Conservation (phyloP, 2,113 vertebrate species). For the Alethe diademata region DNA sequence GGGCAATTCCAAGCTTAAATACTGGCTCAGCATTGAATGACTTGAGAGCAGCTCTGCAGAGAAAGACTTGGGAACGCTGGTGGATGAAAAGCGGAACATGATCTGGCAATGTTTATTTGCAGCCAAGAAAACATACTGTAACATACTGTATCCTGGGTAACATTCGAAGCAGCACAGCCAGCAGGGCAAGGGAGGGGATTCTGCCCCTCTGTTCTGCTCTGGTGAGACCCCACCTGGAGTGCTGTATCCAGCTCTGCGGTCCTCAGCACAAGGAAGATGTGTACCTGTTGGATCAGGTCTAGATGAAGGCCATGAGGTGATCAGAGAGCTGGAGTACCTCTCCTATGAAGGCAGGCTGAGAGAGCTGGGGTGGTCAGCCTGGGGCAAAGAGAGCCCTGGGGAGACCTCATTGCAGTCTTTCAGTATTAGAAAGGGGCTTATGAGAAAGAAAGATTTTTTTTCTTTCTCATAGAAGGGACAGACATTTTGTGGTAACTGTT, state of each 20-base stretch:
- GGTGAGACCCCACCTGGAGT: background rate
- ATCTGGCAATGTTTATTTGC: fast-evolving
- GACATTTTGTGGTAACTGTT: background rate
- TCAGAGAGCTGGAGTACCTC: background rate
- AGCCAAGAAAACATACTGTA: background rate
- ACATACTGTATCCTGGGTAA: background rate
- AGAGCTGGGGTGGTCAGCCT: background rate
- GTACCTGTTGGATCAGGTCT: fast-evolving
- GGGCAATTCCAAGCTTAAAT: background rate
- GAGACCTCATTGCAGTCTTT: background rate
- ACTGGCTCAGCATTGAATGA: background rate
- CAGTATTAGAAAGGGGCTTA: background rate
- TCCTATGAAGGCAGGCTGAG: background rate
- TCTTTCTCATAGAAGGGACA: background rate
- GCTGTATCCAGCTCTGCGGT: background rate
- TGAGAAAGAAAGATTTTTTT: background rate
- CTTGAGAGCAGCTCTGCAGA: background rate
- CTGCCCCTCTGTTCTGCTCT: background rate
- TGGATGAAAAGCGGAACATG: background rate
- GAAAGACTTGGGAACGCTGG: background rate
- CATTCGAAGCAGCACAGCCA: fast-evolving
- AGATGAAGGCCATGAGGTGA: background rate
- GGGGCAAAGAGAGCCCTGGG: background rate
- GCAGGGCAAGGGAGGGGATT: background rate
- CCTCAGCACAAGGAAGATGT: background rate